phyloP scores from a whole-genome alignment of 2,797 vertebrate genomes.

The Tapirus indicus region DNA sequence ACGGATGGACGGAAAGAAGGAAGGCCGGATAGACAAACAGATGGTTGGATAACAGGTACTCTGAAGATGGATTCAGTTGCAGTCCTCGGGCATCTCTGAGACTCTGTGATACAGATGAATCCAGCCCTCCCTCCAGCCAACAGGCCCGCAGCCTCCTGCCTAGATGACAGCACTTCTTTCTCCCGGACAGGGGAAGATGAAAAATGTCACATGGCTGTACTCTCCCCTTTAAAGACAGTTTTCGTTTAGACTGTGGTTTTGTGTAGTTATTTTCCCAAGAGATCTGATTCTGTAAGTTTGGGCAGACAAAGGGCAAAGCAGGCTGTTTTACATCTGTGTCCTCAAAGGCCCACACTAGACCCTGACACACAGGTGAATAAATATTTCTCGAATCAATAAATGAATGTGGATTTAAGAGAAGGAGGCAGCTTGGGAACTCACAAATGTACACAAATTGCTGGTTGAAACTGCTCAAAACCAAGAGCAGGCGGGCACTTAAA shows the following conservation, averaged over 20 bases:
- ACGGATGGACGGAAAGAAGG: neutral
- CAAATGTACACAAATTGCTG: neutral
- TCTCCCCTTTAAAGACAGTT: neutral
- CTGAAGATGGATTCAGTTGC: neutral
- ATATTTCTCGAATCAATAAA: neutral
- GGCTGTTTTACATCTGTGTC: neutral
- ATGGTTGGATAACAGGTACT: neutral
- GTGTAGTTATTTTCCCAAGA: neutral
- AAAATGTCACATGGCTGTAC: neutral
- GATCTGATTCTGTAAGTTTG: neutral
- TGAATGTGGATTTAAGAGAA: neutral
- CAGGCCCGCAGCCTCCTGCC: neutral
- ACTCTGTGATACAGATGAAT: neutral
- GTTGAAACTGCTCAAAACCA: neutral
- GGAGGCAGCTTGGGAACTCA: neutral
- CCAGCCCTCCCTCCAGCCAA: neutral
- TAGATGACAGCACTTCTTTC: neutral
- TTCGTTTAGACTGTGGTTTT: constrained; percentile 27
- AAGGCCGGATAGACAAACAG: neutral
- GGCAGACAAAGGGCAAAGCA: neutral
- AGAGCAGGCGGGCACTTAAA: neutral
- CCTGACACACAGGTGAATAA: neutral
- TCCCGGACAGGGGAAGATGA: neutral
- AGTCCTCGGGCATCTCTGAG: neutral
- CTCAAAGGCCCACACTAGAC: neutral